These are phyloP conservation scores for Tachuris rubrigastra DNA, from an alignment of 2,113 vertebrate species.

Conservation along the genomic window DNA sequence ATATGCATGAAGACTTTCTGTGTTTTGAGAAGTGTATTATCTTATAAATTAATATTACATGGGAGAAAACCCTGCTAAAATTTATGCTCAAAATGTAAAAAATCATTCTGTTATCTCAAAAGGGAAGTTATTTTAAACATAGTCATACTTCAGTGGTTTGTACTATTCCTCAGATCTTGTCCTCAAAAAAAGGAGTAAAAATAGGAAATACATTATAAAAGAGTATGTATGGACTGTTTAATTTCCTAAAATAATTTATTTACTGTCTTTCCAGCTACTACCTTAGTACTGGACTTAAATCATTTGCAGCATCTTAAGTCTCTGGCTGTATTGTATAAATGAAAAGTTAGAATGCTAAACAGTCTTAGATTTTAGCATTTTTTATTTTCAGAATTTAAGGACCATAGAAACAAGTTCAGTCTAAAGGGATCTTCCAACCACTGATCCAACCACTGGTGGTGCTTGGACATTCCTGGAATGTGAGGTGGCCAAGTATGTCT, in stretches of 20 bases:
- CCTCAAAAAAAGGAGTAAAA: neutral
- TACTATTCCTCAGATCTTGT: neutral
- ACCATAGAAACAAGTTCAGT: neutral
- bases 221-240: neutral
- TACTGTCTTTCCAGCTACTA: neutral
- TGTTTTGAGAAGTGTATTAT: neutral
- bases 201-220: neutral
- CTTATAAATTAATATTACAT: neutral
- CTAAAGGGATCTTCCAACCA: neutral
- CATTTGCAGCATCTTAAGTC: neutral
- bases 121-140: neutral
- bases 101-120: neutral
- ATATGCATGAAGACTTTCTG: neutral
- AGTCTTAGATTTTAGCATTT: neutral
- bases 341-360: neutral
- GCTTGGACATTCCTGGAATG: neutral
- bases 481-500: neutral
- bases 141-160: neutral
- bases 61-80: neutral
- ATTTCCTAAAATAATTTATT: neutral
- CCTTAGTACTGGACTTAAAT: neutral
- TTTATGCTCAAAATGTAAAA: neutral
- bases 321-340: neutral
- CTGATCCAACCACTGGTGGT: neutral
- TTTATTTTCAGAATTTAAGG: neutral